Evolutionary conservation across 2,113 vertebrate genomes (phyloP).

Genomic region (Onychostoma macrolepis): DNA sequence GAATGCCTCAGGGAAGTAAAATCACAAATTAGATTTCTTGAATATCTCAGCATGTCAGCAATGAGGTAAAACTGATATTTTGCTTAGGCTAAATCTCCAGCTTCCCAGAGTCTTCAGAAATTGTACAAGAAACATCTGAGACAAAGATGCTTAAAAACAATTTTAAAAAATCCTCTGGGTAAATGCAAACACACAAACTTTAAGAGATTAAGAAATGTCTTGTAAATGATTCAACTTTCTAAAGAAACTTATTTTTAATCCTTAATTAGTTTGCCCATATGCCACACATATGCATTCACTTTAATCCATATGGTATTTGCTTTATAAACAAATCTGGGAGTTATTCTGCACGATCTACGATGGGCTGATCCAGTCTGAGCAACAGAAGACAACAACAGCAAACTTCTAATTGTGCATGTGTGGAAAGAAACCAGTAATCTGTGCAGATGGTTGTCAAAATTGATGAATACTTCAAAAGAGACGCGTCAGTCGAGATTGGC

Average conservation of each 20-base stretch:
- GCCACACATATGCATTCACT: constrained; percentile 38
- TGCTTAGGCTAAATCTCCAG: not conserved
- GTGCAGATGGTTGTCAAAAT: constrained; percentile 62
- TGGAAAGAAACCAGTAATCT: constrained; percentile 25
- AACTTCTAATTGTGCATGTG: constrained; percentile 52
- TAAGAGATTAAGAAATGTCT: constrained; percentile 21
- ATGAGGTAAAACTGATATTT: not conserved
- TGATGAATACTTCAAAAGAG: constrained; percentile 40
- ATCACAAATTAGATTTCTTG: not conserved
- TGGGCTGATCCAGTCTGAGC: constrained; percentile 39
- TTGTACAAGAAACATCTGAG: not conserved
- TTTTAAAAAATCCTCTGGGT: not conserved
- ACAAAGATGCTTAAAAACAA: not conserved
- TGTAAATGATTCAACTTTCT: constrained; percentile 27
- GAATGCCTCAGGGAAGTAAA: not conserved
- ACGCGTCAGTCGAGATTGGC: constrained; percentile 23
- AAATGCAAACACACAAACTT: constrained; percentile 2
- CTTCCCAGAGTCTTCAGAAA: not conserved
- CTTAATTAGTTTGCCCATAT: constrained; percentile 46
- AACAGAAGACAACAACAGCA: constrained; percentile 31
- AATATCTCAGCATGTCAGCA: not conserved
- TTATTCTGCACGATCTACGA: constrained; percentile 4
- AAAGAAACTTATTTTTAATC: constrained; percentile 47
- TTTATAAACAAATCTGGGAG: constrained; percentile 41
- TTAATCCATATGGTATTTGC: constrained; percentile 54